Conservation (phyloP, 2,888 invertebrate genomes). For the Sesia apiformis region DNA sequence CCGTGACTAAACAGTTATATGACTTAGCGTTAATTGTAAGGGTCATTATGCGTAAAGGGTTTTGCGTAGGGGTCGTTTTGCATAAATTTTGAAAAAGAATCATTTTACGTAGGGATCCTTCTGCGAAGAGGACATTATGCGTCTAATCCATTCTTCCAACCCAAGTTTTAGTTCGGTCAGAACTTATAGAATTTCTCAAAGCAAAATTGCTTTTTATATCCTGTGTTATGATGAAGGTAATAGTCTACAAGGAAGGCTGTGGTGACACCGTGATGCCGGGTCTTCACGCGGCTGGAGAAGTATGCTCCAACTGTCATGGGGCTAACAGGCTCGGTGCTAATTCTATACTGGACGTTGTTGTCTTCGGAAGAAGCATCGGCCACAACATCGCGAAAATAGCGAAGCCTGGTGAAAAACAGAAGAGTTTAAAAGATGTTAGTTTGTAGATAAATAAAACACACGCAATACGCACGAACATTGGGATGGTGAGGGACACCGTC, state of each 20-base stretch:
- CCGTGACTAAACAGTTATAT: too few relatives aligned
- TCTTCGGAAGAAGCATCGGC: constrained; percentile 97
- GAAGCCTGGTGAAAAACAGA: constrained; percentile 88
- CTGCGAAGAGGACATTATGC: too few relatives aligned
- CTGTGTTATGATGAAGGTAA: constrained; percentile 50
- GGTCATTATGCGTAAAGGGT: too few relatives aligned
- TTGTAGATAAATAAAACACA: neutral
- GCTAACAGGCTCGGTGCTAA: constrained; percentile 99
- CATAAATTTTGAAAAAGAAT: too few relatives aligned
- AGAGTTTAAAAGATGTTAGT: constrained; percentile 79
- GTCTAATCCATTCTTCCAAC: too few relatives aligned
- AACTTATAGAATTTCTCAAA: too few relatives aligned
- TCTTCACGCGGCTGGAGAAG: constrained; percentile 94
- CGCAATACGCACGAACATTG: too few relatives aligned
- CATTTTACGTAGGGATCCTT: too few relatives aligned
- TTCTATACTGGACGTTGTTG: constrained; percentile 95
- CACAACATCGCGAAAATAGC: constrained; percentile 84
- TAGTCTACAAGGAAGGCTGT: constrained; percentile 68
- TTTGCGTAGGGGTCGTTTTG: too few relatives aligned
- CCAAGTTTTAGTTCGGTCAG: too few relatives aligned
- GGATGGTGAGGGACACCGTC: too few relatives aligned
- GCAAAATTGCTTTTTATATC: neutral
- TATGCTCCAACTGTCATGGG: constrained; percentile 95
- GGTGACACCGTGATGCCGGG: constrained; percentile 84
- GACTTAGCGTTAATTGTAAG: too few relatives aligned